A percentile compares a stretch with the other conserved stretches of the same genome.
These are phyloP conservation scores for Pentamera pediparva DNA, from an alignment of 53 echinoderm and acorn worm species.

Conservation along the genomic window DNA sequence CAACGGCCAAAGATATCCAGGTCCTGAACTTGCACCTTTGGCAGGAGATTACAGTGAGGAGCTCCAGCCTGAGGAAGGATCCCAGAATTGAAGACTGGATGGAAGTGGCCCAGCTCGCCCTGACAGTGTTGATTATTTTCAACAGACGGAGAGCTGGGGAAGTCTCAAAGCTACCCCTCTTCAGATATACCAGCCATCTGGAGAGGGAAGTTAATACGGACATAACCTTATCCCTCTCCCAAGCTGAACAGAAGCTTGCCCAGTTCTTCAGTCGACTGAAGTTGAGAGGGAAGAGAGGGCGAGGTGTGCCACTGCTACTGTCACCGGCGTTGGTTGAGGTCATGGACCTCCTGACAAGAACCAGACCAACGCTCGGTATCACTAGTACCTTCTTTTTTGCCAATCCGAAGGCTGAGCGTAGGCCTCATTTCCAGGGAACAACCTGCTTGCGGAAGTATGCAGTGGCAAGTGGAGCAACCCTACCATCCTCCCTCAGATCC, in stretches of 20 bases:
- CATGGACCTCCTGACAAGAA: neutral
- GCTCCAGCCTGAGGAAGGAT: neutral
- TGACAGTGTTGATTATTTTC: slow-evolving; percentile 5
- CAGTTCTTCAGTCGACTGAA: neutral
- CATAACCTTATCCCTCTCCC: neutral
- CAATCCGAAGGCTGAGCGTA: neutral
- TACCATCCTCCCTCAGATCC: neutral
- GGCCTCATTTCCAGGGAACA: neutral
- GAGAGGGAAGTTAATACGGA: slow-evolving; percentile 16
- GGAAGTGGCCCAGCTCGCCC: no score
- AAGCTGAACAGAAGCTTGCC: neutral
- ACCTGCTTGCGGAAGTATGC: neutral
- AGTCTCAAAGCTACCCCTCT: neutral
- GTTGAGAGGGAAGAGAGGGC: neutral
- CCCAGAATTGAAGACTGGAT: no score
- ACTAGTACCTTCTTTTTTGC: neutral
- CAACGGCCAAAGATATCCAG: neutral
- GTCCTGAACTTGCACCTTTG: no score
- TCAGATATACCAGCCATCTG: neutral
- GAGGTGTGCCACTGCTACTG: neutral
- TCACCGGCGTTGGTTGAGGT: neutral
- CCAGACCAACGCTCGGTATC: neutral
- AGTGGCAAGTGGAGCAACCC: neutral
- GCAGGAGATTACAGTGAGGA: no score
- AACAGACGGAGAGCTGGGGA: slow-evolving; percentile 9